Base-by-base conservation (phyloP, 2,797 vertebrate species). In the Acanthurus lineatus region DNA sequence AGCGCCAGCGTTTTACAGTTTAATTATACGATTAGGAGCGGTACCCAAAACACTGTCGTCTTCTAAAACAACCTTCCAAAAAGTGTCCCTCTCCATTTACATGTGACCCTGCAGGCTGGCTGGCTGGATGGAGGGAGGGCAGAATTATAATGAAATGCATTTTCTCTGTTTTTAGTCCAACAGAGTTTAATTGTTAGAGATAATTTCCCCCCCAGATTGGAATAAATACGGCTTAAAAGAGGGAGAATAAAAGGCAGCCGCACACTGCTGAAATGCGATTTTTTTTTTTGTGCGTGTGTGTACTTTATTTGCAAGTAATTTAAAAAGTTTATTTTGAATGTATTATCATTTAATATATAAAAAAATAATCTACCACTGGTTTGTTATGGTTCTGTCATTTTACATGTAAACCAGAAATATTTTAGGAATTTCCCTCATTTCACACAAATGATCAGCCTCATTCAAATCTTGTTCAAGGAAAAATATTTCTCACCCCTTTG, bases 11-110 rank as follows among this genome's bases (percentile, higher is more conserved):
- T 92, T 96, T 95, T 94, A 92, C 93, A 93, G 91, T 94, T 95
- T 96, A 96, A 96, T 96, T 96, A 95, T 89, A 94, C 92, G 93
- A 96, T 96, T 95, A 95, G 89, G 89, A 92, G 91, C 86, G 77
- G 88, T 91, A 91, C 90, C 88, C 92, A 94, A 93, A 95, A 92
- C 91, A 70, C 87, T 69, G 91, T 84, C 83, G 84, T 94, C 89
- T 95, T 94, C 93, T 93, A 90, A 91, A 95, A 94, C 92, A 92
- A 93, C 87, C 93, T 92, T 91, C 92, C 86, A 86, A 92, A 93
- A 91, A 94, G 89, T 92, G 94, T 93, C 91, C 90, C 90, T 87
- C 92, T 87, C 92, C 94, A 95, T 96, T 96, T 95, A 82, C 88
- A 86, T 74, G 82, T 94, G 94, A 95, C 95, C 95, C 90, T 44